Percentiles rank a stretch among this genome's conserved stretches.
phyloP scores from a whole-genome alignment of 2,888 invertebrate species.

The Frankliniella fusca region DNA sequence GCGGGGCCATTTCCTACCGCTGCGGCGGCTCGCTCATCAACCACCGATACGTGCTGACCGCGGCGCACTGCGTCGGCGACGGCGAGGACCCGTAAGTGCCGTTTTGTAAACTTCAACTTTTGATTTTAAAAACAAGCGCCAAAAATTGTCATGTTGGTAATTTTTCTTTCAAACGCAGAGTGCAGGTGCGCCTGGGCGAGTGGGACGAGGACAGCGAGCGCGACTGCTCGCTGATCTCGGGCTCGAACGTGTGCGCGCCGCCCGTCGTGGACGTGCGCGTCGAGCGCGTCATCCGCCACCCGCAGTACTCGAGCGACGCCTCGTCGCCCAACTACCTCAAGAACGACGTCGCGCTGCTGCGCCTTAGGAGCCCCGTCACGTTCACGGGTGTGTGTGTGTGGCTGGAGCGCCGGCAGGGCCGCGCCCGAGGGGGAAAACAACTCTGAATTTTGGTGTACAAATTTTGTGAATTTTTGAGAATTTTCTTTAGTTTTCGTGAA shows the following conservation, averaged over 20 bases:
- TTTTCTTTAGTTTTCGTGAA: no score
- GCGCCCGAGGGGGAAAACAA: no score
- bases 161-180: conserved; percentile 30
- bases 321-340: conserved; percentile 39
- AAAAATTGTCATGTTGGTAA: no score
- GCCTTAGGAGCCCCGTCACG: not conserved
- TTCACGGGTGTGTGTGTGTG: not conserved
- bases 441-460: no score
- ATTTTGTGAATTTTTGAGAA: no score
- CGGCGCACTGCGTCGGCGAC: conserved; percentile 33
- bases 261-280: conserved; percentile 42
- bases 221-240: conserved; percentile 36
- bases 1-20: not conserved
- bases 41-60: conserved; percentile 33
- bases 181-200: conserved; percentile 39
- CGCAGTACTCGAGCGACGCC: conserved; percentile 41
- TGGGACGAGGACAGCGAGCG: conserved; percentile 37
- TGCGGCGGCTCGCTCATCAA: conserved; percentile 34
- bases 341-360: conserved; percentile 30
- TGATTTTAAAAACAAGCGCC: no score
- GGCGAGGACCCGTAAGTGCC: not conserved
- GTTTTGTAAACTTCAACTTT: no score
- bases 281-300: conserved; percentile 43
- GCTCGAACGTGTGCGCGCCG: conserved; percentile 24
- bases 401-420: not conserved